phyloP scores from a whole-genome alignment of 1,140 invertebrate species.

The Pygmarrhopalites habei region DNA sequence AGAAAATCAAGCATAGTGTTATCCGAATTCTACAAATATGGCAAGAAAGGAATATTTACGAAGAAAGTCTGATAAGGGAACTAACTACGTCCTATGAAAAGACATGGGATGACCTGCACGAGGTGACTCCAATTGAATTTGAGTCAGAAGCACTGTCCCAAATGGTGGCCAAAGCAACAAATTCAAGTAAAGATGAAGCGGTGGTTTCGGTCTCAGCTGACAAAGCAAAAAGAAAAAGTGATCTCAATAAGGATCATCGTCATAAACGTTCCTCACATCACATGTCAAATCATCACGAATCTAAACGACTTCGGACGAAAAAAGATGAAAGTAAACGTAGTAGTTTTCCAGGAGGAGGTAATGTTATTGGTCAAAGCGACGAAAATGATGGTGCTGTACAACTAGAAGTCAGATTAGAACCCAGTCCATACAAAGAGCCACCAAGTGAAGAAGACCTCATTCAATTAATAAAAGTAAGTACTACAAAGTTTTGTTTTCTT shows the following conservation, averaged over 20 bases:
- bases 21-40: slow-evolving; percentile 79
- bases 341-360: slow-evolving; percentile 29
- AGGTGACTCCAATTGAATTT: slow-evolving; percentile 8
- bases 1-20: slow-evolving; percentile 69
- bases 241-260: too few relatives aligned
- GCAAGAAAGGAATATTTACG: slow-evolving; percentile 86
- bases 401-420: slow-evolving; percentile 32
- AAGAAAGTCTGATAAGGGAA: slow-evolving; percentile 64
- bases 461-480: slow-evolving; percentile 61
- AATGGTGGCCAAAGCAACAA: too few relatives aligned
- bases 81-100: slow-evolving; percentile 57
- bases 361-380: slow-evolving; percentile 33
- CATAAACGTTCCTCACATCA: too few relatives aligned
- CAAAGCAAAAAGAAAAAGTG: too few relatives aligned
- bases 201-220: too few relatives aligned
- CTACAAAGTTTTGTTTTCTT: too few relatives aligned
- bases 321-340: slow-evolving; percentile 31
- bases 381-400: slow-evolving; percentile 35
- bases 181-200: too few relatives aligned
- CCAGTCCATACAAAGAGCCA: slow-evolving; percentile 67
- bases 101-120: slow-evolving; percentile 35
- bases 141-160: background rate
- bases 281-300: background rate
- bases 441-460: slow-evolving; percentile 83
- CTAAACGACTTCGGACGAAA: slow-evolving; percentile 20